Conservation (phyloP, 1,140 invertebrate species). For the Drosophila lacteicornis region DNA sequence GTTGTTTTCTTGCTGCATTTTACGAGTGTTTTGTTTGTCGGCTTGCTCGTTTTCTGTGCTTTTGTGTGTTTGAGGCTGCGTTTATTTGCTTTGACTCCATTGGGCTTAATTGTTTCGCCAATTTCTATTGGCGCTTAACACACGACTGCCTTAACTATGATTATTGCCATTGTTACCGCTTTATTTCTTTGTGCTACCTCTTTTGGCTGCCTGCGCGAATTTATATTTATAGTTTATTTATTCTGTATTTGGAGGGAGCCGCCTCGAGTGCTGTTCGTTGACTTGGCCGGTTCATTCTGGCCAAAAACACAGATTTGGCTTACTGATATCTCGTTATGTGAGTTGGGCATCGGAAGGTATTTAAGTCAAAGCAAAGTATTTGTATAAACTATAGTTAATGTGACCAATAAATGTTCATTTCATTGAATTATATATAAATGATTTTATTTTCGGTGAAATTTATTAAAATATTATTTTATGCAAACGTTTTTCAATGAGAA, state of each 20-base stretch:
- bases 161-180: slow-evolving; percentile 29
- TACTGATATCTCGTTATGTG: neutral
- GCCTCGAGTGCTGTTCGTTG: slow-evolving; percentile 18
- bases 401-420: no score
- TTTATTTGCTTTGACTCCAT: slow-evolving; percentile 20
- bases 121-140: slow-evolving; percentile 39
- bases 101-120: slow-evolving; percentile 34
- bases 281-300: slow-evolving; percentile 13
- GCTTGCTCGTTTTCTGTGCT: slow-evolving; percentile 20
- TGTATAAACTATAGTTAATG: no score
- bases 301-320: slow-evolving; percentile 8
- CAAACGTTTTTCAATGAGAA: no score
- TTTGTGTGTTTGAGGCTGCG: slow-evolving; percentile 17
- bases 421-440: no score
- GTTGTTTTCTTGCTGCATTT: slow-evolving; percentile 19
- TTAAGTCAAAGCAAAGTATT: no score
- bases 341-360: neutral
- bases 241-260: slow-evolving; percentile 26
- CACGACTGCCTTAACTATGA: slow-evolving; percentile 30
- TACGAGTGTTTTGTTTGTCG: slow-evolving; percentile 41
- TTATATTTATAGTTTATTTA: slow-evolving; percentile 27
- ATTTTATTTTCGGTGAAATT: no score
- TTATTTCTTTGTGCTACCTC: slow-evolving; percentile 23
- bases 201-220: slow-evolving; percentile 16
- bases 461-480: no score